Conservation (phyloP, 2,113 vertebrate genomes). For the Callipepla californica region DNA sequence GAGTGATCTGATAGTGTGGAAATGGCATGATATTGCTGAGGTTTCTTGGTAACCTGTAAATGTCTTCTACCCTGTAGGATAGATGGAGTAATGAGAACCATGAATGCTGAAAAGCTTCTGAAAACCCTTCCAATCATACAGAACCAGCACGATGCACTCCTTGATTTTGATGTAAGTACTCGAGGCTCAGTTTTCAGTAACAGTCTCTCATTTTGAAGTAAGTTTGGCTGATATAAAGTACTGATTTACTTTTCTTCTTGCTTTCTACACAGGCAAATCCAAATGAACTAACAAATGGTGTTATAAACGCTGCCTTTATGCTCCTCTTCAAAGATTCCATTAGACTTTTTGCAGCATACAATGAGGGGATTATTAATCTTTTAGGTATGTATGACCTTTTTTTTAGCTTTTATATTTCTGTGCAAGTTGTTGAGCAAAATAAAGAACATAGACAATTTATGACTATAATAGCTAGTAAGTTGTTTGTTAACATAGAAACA, state of each 20-base stretch:
- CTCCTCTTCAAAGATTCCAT: conserved; percentile 98
- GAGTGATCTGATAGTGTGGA: not conserved
- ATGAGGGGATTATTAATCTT: conserved; percentile 96
- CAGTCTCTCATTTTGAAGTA: not conserved
- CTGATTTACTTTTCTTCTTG: conserved; percentile 47
- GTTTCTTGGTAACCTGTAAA: not conserved
- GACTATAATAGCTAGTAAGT: not conserved
- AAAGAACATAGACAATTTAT: not conserved
- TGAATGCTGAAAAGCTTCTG: conserved; percentile 92
- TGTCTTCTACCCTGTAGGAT: conserved; percentile 72
- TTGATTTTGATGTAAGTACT: conserved; percentile 92
- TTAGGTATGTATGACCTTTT: conserved; percentile 82
- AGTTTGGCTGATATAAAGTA: conserved; percentile 9
- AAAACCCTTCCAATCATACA: conserved; percentile 95
- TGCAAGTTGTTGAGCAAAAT: not conserved
- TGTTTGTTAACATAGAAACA: not conserved
- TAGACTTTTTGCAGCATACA: conserved; percentile 95
- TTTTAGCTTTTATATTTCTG: conserved; percentile 14
- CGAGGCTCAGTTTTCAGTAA: not conserved
- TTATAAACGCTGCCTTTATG: conserved; percentile 95
- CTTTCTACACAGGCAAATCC: conserved; percentile 87
- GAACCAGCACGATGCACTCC: conserved; percentile 93
- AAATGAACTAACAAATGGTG: conserved; percentile 93
- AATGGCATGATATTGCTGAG: not conserved
- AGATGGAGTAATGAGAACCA: conserved; percentile 93